phyloP scores from a whole-genome alignment of 2,888 invertebrate species.

The Alloplasta piceator region DNA sequence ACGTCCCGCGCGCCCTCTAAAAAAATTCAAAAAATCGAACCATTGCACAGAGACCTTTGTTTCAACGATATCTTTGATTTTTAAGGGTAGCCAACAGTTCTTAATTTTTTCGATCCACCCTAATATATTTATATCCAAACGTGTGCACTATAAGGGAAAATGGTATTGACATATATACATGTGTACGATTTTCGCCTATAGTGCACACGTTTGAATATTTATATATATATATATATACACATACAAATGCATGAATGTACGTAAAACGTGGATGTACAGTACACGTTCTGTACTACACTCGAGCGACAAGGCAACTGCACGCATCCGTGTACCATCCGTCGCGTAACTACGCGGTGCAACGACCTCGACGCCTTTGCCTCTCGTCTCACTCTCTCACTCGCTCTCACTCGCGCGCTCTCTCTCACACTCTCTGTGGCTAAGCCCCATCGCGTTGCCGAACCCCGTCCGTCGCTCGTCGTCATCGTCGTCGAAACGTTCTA shows the following conservation, averaged over 20 bases:
- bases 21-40: too few species aligned
- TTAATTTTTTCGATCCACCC: too few species aligned
- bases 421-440: too few species aligned
- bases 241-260: conserved; percentile 28
- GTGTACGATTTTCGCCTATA: not conserved
- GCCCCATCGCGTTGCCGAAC: conserved; percentile 7
- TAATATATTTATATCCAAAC: not conserved
- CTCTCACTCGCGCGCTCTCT: conserved; percentile 21
- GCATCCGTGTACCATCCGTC: conserved; percentile 74
- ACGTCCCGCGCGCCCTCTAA: too few species aligned
- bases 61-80: too few species aligned
- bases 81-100: too few species aligned
- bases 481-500: conserved; percentile 15
- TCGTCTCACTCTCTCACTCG: conserved; percentile 23
- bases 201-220: not conserved
- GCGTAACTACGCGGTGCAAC: conserved; percentile 79
- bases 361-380: conserved; percentile 73
- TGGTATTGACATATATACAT: conserved; percentile 12
- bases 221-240: conserved; percentile 1
- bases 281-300: conserved; percentile 46
- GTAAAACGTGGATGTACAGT: conserved; percentile 31
- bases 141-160: not conserved
- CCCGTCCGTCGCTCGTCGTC: not conserved
- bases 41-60: too few species aligned
- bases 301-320: conserved; percentile 69